Evolutionary conservation across 2,797 vertebrate genomes (phyloP), one percentile per base, ranked within the genome.

Genomic region (Myotis pilosus): DNA sequence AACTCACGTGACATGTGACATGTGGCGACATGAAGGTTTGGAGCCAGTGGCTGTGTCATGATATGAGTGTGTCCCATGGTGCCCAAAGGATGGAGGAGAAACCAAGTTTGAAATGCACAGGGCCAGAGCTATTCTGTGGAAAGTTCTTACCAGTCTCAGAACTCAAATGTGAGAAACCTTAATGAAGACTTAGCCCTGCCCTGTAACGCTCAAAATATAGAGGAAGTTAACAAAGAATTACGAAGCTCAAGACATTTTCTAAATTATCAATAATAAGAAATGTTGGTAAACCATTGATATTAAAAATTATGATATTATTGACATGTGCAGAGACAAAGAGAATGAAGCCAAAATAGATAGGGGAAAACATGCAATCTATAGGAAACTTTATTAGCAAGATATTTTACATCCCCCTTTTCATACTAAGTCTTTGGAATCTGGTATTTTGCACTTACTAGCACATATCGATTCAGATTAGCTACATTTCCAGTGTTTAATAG

Each of bases 1-100:
- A 8, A 28, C 75, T 96, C 47, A 82, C 12, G 36, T 51, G 87
- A 85, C 41, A 28, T 23, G 49, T 89, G 62, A 38, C 17, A 22
- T 72, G 66, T 82, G 86, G 57, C 38, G 57, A 96, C 90, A 49
- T 6, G 78, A 76, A 91, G 44, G 15, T 79, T 79, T 33, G 78
- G 36, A 71, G 38, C 81, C 71, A 57, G 80, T 80, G 16, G 60
- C 72, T 38, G 19, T 76, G 92, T 84, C 78, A 44, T 0, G 2
- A 36, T 72, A 23, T 1, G 38, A 88, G 82, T 15, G 0, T 71
- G 74, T 64, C 51, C 25, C 25, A 5, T 69, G 83, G 57, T 4
- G 8, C 36, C 55, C 51, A 38, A 19, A 22, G 41, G 20, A 68
- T 38, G 82, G 69, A 3, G 12, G 81, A 82, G 88, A 87, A 91